Conservation (phyloP, 2,888 invertebrate genomes). For the Erannis defoliaria region DNA sequence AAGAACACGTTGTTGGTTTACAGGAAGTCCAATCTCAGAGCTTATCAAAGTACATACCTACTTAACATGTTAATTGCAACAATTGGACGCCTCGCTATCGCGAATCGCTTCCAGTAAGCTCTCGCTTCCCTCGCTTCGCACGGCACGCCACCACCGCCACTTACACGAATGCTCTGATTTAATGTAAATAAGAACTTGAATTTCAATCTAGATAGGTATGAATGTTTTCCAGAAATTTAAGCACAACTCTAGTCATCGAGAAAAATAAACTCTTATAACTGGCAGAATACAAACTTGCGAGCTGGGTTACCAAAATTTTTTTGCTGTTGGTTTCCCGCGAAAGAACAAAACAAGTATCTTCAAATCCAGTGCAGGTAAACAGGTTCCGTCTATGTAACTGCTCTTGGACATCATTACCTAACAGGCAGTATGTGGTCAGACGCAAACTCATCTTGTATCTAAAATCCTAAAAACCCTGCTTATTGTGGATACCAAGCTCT, state of each 20-base stretch:
- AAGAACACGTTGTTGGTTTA: neutral
- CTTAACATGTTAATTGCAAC: constrained; percentile 20
- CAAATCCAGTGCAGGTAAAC: too few species aligned
- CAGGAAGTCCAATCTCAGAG: constrained; percentile 5
- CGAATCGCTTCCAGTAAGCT: constrained; percentile 43
- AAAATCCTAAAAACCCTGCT: too few species aligned
- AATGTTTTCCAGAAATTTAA: constrained; percentile 22
- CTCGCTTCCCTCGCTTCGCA: constrained; percentile 29
- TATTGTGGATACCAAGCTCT: too few species aligned
- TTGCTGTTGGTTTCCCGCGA: too few species aligned
- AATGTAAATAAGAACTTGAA: constrained; percentile 48
- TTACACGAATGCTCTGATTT: constrained; percentile 41
- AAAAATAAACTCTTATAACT: neutral
- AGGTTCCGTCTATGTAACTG: too few species aligned
- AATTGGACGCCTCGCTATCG: constrained; percentile 17
- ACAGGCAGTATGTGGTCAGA: too few species aligned
- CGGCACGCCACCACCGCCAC: constrained; percentile 23
- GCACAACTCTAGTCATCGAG: neutral
- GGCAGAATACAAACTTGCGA: too few species aligned
- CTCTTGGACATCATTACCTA: too few species aligned
- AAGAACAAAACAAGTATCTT: too few species aligned
- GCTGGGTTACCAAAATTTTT: too few species aligned
- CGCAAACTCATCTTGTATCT: too few species aligned
- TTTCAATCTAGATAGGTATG: constrained; percentile 41
- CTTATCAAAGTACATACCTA: constrained; percentile 4